A percentile compares a stretch with the other conserved stretches of the same genome.
phyloP scores from a whole-genome alignment of 2,888 invertebrate genomes.

The Ectemnius continuus region DNA sequence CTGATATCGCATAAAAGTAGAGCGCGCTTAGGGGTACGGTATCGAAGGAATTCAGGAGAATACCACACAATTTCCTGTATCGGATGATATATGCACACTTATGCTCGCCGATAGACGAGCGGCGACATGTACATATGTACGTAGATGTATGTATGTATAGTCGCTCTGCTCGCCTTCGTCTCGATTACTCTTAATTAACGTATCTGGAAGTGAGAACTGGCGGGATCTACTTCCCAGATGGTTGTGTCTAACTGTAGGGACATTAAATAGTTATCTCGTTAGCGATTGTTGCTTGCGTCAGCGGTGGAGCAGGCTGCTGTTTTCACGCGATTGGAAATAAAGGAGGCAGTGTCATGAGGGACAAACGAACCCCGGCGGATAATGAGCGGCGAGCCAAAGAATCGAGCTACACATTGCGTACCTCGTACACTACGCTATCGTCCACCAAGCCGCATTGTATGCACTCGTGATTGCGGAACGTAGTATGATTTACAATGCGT shows the following conservation, averaged over 20 bases:
- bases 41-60: too few relatives aligned
- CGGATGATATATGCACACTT: too few relatives aligned
- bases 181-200: slow-evolving; percentile 37
- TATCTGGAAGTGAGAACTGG: not conserved
- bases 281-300: slow-evolving; percentile 55
- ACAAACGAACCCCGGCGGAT: slow-evolving; percentile 42
- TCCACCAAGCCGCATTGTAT: slow-evolving; percentile 49
- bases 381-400: slow-evolving; percentile 58
- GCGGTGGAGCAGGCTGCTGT: slow-evolving; percentile 36
- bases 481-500: too few relatives aligned
- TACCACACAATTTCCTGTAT: too few relatives aligned
- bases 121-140: too few relatives aligned
- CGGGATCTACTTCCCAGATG: slow-evolving; percentile 28
- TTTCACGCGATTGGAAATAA: slow-evolving; percentile 54
- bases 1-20: too few relatives aligned
- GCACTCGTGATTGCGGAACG: slow-evolving; percentile 55
- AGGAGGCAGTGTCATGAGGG: slow-evolving; percentile 37
- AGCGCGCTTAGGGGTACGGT: too few relatives aligned
- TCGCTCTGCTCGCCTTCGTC: too few relatives aligned
- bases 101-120: too few relatives aligned
- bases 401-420: slow-evolving; percentile 13
- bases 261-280: slow-evolving; percentile 45
- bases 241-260: slow-evolving; percentile 44
- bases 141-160: too few relatives aligned
- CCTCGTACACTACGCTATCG: slow-evolving; percentile 30